Conservation (phyloP, 1,140 invertebrate genomes). For the Caenorhabditis remanei region DNA sequence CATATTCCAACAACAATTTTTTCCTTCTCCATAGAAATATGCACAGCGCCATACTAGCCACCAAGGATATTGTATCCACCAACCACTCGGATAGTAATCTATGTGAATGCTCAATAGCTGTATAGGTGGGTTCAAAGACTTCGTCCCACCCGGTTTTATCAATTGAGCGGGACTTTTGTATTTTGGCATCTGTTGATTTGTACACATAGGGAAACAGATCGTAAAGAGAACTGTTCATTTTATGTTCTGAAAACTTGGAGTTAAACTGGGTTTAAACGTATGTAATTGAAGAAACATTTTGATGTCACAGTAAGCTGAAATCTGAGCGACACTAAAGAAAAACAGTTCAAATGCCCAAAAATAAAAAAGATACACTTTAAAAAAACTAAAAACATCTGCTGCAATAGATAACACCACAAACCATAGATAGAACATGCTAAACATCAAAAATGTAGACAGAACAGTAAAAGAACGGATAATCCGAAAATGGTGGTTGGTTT, state of each 20-base stretch:
- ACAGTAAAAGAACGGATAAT: no score
- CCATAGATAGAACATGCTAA: no score
- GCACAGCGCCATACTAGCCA: conserved; percentile 23
- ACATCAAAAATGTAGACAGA: no score
- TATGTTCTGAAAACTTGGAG: neutral
- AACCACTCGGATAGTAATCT: conserved; percentile 27
- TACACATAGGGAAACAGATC: conserved; percentile 37
- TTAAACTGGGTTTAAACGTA: no score
- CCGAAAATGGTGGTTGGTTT: no score
- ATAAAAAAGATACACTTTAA: no score
- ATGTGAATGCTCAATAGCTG: conserved; percentile 26
- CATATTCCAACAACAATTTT: conserved; percentile 5
- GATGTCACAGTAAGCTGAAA: no score
- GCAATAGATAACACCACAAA: no score
- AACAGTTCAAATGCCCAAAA: no score
- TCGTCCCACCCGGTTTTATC: conserved; percentile 47
- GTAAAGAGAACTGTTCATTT: neutral
- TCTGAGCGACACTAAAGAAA: no score
- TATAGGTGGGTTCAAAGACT: conserved; percentile 23
- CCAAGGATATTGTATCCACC: conserved; percentile 25
- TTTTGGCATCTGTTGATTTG: conserved; percentile 34
- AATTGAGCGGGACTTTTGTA: neutral
- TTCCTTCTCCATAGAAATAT: conserved; percentile 25
- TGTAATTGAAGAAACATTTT: no score
- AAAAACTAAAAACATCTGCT: no score